Evolutionary conservation across 2,113 vertebrate species (phyloP).

Genomic region (Craseonycteris thonglongyai): DNA sequence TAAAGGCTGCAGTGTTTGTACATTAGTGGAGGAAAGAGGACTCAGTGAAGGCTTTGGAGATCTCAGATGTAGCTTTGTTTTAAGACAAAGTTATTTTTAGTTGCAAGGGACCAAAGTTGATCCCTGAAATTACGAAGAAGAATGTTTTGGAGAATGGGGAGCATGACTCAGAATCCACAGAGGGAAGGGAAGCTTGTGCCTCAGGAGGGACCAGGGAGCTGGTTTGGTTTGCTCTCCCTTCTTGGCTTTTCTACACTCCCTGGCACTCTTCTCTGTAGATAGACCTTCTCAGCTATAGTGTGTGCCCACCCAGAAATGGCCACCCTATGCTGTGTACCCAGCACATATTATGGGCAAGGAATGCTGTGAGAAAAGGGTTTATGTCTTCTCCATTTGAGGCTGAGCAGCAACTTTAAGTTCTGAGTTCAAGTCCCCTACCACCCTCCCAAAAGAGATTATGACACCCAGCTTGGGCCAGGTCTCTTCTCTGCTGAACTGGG

Average conservation of each 20-base stretch:
- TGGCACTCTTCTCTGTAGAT: not conserved
- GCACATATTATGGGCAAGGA: not conserved
- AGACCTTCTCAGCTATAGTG: not conserved
- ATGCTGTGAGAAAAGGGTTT: not conserved
- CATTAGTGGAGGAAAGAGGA: not conserved
- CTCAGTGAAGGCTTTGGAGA: not conserved
- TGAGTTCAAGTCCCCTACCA: not conserved
- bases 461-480: not conserved
- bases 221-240: not conserved
- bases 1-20: not conserved
- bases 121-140: conserved; percentile 26
- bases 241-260: not conserved
- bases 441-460: not conserved
- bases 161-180: not conserved
- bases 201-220: not conserved
- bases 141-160: not conserved
- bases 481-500: not conserved
- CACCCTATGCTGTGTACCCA: fast-evolving
- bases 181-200: not conserved
- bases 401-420: not conserved
- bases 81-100: conserved; percentile 46
- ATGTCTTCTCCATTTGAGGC: not conserved
- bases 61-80: not conserved
- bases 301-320: not conserved
- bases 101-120: not conserved